These are phyloP conservation scores for Crypturellus undulatus DNA, from an alignment of 2,113 vertebrate genomes.

Conservation along the genomic window DNA sequence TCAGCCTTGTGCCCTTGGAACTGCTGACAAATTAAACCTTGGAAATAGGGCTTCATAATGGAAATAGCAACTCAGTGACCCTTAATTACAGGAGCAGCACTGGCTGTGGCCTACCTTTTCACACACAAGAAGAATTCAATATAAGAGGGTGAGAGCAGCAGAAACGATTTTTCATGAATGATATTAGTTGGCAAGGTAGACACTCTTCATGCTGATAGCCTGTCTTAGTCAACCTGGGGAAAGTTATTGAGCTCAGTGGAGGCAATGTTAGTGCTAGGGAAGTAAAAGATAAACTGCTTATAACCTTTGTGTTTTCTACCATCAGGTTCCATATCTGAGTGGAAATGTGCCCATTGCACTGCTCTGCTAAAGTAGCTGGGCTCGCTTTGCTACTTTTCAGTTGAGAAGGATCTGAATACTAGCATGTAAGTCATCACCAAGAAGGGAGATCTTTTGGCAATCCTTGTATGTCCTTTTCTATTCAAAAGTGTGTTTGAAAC, in stretches of 20 bases:
- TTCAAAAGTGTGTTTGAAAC: constrained; percentile 8
- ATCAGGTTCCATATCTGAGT: background rate
- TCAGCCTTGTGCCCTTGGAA: background rate
- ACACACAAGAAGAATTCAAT: background rate
- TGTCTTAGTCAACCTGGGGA: background rate
- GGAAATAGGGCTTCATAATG: background rate
- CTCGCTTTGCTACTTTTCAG: background rate
- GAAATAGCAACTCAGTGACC: background rate
- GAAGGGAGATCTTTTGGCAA: background rate
- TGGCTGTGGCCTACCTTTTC: background rate
- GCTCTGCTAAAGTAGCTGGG: background rate
- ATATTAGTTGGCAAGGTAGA: background rate
- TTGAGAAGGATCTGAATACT: background rate
- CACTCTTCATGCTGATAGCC: rapidly evolving
- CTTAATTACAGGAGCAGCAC: background rate
- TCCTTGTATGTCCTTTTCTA: constrained; percentile 17
- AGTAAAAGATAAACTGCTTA: background rate
- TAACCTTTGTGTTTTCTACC: background rate
- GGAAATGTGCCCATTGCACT: background rate
- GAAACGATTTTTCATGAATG: background rate
- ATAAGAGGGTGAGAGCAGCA: background rate
- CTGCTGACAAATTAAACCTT: constrained; percentile 4
- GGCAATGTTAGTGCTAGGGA: background rate
- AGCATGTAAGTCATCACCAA: background rate
- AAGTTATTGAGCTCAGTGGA: background rate